Evolutionary conservation across 2,113 vertebrate species (phyloP), one percentile per base, ranked within the genome.

Genomic region (Chroicocephalus ridibundus): DNA sequence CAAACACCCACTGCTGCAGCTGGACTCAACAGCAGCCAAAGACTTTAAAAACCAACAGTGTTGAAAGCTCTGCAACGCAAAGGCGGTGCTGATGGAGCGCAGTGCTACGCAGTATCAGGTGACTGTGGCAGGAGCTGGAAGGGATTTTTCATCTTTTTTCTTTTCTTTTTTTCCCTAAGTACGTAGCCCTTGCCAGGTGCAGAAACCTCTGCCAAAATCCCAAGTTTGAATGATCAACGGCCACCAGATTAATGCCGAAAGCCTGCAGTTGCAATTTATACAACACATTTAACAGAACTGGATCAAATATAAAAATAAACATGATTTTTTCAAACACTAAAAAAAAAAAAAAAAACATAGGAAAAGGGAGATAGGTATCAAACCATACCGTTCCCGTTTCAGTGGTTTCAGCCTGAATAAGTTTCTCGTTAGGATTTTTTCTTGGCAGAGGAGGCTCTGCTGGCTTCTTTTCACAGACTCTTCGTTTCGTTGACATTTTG

Each of bases 311-410:
- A 61, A 27, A 72, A 88, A 70, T 15, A 90, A 79, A 78, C 36
- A 19, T 6, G 1, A 20, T 40, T 58, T 66, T 80, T 82, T 57
- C 54, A 65, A 94, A 51, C 6, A 69, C 11, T 4, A 58, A 72
- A 74, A n/a, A 61, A 82, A 76, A 70, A 58, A 18, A 14, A 25
- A 70, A 54, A 18, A 14, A 19, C 15, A 2, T 31, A 65, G 70
- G 52, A 68, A 66, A 64, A 29, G 29, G 32, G 44, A 68, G 26
- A 7, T 36, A 25, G 21, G 6, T 69, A 82, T 65, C 31, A 76
- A 86, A 78, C 70, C 98, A 90, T 90, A 99, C 99, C 93, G 70
- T 98, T 96, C 99, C 99, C 0, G 97, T 99, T 97, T 99, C 99
- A 6, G 97, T 12, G 0, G 96, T 98, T 98, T 99, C 99, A 22